Evolutionary conservation across 2,888 invertebrate genomes (phyloP).

Genomic region (Chymomyza amoena): DNA sequence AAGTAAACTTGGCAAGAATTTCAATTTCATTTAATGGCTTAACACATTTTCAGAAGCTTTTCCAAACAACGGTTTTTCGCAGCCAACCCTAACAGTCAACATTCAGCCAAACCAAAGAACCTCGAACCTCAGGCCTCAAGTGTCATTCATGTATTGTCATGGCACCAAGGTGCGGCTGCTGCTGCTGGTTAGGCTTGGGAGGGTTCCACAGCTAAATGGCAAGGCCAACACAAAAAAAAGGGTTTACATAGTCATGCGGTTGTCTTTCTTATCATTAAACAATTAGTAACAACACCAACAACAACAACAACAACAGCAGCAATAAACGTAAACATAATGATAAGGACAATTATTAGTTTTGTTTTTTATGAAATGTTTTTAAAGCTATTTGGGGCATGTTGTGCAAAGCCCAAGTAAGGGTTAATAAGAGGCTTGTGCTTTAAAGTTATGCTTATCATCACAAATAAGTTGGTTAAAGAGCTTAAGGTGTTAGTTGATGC

Average conservation of each 20-base stretch:
- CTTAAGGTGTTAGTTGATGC: neutral
- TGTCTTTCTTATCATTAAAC: constrained; percentile 48
- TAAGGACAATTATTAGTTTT: constrained; percentile 30
- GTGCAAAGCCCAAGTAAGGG: neutral
- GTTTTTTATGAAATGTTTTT: neutral
- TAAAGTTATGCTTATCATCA: neutral
- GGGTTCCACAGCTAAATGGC: neutral
- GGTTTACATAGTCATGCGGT: constrained; percentile 12
- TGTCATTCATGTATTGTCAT: constrained; percentile 25
- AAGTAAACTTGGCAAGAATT: constrained; percentile 72
- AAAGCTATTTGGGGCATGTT: neutral
- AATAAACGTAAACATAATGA: constrained; percentile 41
- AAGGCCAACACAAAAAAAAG: neutral
- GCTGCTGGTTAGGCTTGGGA: neutral
- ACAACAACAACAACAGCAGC: constrained; percentile 30
- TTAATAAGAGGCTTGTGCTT: neutral
- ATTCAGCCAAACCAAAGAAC: neutral
- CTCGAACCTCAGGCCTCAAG: constrained; percentile 50
- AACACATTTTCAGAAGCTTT: constrained; percentile 56
- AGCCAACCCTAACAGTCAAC: neutral
- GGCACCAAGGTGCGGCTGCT: neutral
- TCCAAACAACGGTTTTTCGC: constrained; percentile 2
- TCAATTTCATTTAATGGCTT: constrained; percentile 70
- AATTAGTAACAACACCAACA: constrained; percentile 58
- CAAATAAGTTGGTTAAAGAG: neutral